Base-by-base conservation (phyloP, 2,888 invertebrate genomes). In the Catocala nupta region DNA sequence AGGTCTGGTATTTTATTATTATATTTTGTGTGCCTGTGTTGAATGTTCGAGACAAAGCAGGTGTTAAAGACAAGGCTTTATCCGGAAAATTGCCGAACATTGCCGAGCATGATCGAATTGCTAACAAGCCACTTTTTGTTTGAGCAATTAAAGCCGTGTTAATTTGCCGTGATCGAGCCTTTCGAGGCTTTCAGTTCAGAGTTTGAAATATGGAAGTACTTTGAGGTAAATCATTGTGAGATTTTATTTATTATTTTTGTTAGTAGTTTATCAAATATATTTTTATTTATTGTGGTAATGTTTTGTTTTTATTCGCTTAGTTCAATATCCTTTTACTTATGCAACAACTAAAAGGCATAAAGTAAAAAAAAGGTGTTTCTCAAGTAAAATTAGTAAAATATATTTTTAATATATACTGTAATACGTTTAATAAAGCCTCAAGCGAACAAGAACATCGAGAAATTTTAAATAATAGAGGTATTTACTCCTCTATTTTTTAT, bases 111-210 rank as follows among this genome's bases (percentile, higher is more conserved):
- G 9, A 16, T n/a, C 49, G 34, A 49, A 49, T 10, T 6, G n/a
- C 49, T 25, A 53, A 43, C 42, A 53, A 53, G 53, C 53, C 53
- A 53, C 43, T 43, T 53, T 53, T 53, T 53, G 25, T 53, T 53
- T 11, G 34, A 49, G 33, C 53, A 53, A 53, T 53, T 53, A 53
- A 53, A 53, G 16, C 43, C 13, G 13, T 52, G 52, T 43, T 53
- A 42, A 43, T 53, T 43, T 13, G 11, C 25, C 42, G 5, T 39
- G 39, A 52, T 52, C 42, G 52, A 52, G 39, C 39, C 34, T 51
- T 34, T 36, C 48, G 25, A 48, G 6, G 25, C 48, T 25, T 33
- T 34, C 34, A 34, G 25, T 49, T 33, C 25, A 5, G 25, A 34
- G n/a, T 49, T 34, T n/a, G 25, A 9, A 49, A 33, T 48, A 48